Evolutionary conservation across 2,113 vertebrate species (phyloP).

Genomic region (Siniperca knerii): DNA sequence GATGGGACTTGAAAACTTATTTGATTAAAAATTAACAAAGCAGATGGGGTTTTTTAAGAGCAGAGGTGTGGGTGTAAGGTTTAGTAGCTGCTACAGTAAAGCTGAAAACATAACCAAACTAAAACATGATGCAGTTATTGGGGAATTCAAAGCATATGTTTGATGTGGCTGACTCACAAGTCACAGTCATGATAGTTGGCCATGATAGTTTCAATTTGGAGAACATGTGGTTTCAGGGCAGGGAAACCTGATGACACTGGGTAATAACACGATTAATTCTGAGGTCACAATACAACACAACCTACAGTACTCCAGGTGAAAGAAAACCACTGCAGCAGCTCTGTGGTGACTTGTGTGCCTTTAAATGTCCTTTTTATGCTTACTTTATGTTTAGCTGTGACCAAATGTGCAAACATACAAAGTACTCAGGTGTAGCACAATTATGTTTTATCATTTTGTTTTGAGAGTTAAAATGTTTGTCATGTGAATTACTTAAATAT

Average conservation of each 20-base stretch:
- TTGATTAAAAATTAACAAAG: neutral
- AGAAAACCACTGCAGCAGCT: neutral
- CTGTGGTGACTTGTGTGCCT: neutral
- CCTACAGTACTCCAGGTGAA: neutral
- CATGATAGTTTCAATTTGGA: slow-evolving; percentile 11
- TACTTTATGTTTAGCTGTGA: too few relatives aligned
- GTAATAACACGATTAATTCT: slow-evolving; percentile 22
- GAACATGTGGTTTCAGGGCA: neutral
- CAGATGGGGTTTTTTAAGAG: too few relatives aligned
- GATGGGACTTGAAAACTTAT: too few relatives aligned
- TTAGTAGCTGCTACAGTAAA: neutral
- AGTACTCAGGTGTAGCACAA: too few relatives aligned
- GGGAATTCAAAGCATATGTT: slow-evolving; percentile 17
- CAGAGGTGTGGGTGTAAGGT: neutral
- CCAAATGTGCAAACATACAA: too few relatives aligned
- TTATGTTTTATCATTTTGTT: too few relatives aligned
- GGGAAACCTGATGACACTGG: neutral
- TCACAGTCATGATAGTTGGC: neutral
- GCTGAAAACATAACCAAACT: neutral
- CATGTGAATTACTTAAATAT: too few relatives aligned
- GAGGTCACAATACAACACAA: slow-evolving; percentile 1
- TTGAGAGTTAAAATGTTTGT: too few relatives aligned
- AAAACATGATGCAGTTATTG: neutral
- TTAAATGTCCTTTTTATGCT: neutral
- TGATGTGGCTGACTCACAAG: slow-evolving; percentile 6